Conservation (phyloP, 2,888 invertebrate genomes). For the Brachylomia viminalis region DNA sequence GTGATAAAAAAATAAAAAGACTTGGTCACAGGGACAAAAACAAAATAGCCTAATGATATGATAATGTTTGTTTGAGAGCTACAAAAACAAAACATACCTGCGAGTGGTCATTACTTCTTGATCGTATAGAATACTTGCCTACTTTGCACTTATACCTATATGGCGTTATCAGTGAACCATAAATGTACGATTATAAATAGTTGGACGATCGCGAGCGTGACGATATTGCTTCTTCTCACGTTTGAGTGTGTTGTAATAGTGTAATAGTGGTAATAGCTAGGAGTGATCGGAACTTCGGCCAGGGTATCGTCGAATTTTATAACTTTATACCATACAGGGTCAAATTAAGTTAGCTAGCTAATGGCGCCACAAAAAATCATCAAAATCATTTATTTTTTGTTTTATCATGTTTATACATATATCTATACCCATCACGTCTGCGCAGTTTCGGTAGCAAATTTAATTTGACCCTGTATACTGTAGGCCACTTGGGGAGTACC, state of each 20-base stretch:
- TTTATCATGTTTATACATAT: too few species aligned
- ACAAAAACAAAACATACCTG: neutral
- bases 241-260: slow-evolving; percentile 31
- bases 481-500: too few species aligned
- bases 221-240: slow-evolving; percentile 40
- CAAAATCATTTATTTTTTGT: too few species aligned
- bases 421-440: too few species aligned
- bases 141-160: neutral
- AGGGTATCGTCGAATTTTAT: neutral
- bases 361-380: too few species aligned
- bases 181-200: slow-evolving; percentile 46
- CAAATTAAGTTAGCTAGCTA: too few species aligned
- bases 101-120: slow-evolving; percentile 3
- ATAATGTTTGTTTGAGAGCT: neutral
- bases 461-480: too few species aligned
- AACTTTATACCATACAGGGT: neutral
- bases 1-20: neutral
- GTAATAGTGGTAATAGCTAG: slow-evolving; percentile 25
- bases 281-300: neutral
- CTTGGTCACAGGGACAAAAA: neutral
- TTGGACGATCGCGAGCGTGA: slow-evolving; percentile 24
- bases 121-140: neutral
- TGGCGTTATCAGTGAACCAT: slow-evolving; percentile 35
- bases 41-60: too few species aligned
- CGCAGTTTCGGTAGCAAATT: too few species aligned